Conservation (phyloP, 1,140 invertebrate species). For the Archegozetes longisetosus region DNA sequence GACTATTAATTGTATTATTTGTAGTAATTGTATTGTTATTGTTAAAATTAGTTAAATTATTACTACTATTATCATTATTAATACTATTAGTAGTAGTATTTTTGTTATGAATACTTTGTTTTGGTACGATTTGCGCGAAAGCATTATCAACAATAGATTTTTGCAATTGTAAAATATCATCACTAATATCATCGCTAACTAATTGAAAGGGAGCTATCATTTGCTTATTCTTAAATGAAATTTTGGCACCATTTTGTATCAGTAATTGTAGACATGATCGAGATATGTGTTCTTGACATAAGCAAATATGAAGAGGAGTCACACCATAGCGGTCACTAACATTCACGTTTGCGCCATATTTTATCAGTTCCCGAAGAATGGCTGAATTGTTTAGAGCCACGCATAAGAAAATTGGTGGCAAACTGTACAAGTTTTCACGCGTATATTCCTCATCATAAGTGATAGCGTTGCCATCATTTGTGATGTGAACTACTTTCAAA, state of each 20-base stretch:
- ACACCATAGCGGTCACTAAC: slow-evolving; percentile 35
- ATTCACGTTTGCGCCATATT: slow-evolving; percentile 36
- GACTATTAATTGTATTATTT: background rate
- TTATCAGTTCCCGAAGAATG: slow-evolving; percentile 36
- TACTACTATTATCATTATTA: background rate
- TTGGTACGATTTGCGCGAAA: background rate
- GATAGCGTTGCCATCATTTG: background rate
- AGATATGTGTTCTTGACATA: slow-evolving; percentile 33
- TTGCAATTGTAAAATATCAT: slow-evolving; percentile 33
- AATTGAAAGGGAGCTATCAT: slow-evolving; percentile 29
- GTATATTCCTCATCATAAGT: slow-evolving; percentile 32
- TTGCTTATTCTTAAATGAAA: slow-evolving; percentile 31
- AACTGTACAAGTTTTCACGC: slow-evolving; percentile 33
- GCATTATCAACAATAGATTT: background rate
- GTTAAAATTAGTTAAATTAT: background rate
- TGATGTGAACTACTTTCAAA: background rate
- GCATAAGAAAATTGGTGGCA: slow-evolving; percentile 39
- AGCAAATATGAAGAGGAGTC: slow-evolving; percentile 39
- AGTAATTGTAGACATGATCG: slow-evolving; percentile 37
- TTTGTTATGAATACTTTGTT: background rate
- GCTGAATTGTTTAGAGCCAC: slow-evolving; percentile 35
- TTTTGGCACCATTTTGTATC: slow-evolving; percentile 35
- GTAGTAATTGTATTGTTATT: background rate
- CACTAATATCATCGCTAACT: slow-evolving; percentile 28
- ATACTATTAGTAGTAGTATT: background rate